These are phyloP conservation scores for Donacobius atricapilla DNA, from an alignment of 2,113 vertebrate genomes.

Conservation along the genomic window DNA sequence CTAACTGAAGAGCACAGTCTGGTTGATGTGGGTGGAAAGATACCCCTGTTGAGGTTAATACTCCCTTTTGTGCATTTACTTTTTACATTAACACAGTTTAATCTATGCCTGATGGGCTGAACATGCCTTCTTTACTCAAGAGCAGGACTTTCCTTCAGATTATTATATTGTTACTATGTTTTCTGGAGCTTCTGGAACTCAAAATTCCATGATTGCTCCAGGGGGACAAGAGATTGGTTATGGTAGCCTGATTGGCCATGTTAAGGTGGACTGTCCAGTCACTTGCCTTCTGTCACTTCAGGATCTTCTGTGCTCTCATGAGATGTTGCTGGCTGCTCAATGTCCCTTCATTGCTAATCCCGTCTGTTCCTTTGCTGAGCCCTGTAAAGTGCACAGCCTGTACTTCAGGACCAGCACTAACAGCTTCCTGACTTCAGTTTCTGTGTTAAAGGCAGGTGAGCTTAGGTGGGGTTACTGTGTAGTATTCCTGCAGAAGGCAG, in stretches of 20 bases:
- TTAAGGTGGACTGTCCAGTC: not conserved
- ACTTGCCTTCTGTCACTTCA: not conserved
- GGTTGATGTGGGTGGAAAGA: not conserved
- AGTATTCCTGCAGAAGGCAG: not conserved
- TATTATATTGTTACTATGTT: not conserved
- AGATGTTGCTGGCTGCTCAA: not conserved
- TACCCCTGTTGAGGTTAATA: not conserved
- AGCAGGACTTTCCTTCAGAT: not conserved
- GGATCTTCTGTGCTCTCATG: not conserved
- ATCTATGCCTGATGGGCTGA: not conserved
- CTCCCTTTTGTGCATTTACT: not conserved
- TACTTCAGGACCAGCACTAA: not conserved
- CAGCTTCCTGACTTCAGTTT: not conserved
- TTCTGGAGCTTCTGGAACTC: not conserved
- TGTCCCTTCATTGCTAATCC: not conserved
- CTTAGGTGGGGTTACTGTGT: not conserved
- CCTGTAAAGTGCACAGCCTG: not conserved
- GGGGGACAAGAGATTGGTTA: not conserved
- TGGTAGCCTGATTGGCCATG: not conserved
- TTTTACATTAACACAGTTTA: not conserved
- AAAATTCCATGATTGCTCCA: not conserved
- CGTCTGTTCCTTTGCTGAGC: not conserved
- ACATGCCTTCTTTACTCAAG: not conserved
- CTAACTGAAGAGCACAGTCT: not conserved
- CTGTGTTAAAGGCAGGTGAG: not conserved